A percentile compares a stretch with the other conserved stretches of the same genome.
phyloP scores from a whole-genome alignment of 2,797 vertebrate species.

The Helostoma temminkii region DNA sequence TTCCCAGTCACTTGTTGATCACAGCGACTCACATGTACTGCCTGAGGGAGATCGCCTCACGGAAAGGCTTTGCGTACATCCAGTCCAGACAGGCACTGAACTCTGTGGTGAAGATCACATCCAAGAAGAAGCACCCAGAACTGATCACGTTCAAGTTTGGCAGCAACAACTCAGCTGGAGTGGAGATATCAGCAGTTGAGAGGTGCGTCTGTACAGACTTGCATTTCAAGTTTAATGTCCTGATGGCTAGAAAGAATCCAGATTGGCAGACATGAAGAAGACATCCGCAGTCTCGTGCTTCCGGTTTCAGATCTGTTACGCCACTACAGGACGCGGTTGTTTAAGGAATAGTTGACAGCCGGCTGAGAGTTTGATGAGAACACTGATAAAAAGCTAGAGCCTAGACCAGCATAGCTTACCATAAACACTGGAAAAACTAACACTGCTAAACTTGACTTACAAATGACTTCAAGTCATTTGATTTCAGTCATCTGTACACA shows the following conservation, averaged over 20 bases:
- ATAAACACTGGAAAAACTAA: no score
- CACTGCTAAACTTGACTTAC: no score
- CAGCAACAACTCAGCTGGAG: slow-evolving; percentile 92
- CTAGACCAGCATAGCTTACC: no score
- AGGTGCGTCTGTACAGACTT: slow-evolving; percentile 82
- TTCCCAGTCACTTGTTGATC: slow-evolving; percentile 91
- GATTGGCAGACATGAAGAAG: neutral
- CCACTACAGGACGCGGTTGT: no score
- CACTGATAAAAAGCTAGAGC: no score
- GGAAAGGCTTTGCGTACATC: slow-evolving; percentile 97
- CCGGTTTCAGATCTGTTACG: no score
- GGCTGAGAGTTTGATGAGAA: no score
- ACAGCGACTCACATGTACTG: slow-evolving; percentile 99
- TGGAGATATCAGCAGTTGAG: slow-evolving; percentile 96
- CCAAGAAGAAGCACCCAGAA: slow-evolving; percentile 99
- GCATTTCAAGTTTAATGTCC: neutral
- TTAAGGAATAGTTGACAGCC: no score
- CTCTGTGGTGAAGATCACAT: slow-evolving; percentile 99
- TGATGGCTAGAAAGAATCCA: neutral
- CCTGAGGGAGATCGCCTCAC: slow-evolving; percentile 94
- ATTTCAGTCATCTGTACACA: no score
- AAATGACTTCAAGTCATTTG: no score
- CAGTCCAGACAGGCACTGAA: slow-evolving; percentile 97
- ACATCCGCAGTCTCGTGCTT: no score
- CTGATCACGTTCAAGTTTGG: slow-evolving; percentile 99